Percentiles rank a stretch among this genome's conserved stretches.
Conservation (phyloP, 2,888 invertebrate species). For the Brachyopa scutellaris region DNA sequence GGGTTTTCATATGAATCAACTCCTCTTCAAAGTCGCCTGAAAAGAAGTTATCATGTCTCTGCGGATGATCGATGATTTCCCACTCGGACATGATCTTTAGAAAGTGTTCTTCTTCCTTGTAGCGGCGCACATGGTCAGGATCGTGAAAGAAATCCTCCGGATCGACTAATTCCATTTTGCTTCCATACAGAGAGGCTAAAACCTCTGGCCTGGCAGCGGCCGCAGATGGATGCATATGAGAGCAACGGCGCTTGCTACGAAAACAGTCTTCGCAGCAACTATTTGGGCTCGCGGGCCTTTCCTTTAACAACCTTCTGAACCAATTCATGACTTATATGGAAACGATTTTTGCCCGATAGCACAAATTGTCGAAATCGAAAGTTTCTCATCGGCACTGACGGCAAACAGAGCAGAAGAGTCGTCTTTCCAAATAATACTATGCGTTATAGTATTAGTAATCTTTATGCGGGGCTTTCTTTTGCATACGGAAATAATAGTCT, state of each 20-base stretch:
- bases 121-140: constrained; percentile 80
- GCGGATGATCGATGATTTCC: constrained; percentile 79
- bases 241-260: constrained; percentile 42
- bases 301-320: constrained; percentile 86
- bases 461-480: constrained; percentile 4
- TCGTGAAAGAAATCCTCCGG: constrained; percentile 81
- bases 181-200: constrained; percentile 74
- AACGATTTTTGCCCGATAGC: constrained; percentile 85
- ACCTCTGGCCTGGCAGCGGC: constrained; percentile 18
- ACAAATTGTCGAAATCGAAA: constrained; percentile 85
- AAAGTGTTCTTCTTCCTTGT: constrained; percentile 79
- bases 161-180: constrained; percentile 77
- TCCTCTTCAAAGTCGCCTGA: constrained; percentile 80
- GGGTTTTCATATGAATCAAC: constrained; percentile 75
- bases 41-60: constrained; percentile 76
- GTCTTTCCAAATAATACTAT: constrained; percentile 25
- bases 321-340: constrained; percentile 85
- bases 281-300: constrained; percentile 83
- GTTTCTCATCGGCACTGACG: constrained; percentile 84
- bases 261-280: constrained; percentile 37
- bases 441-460: constrained; percentile 25
- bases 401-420: neutral
- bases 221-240: neutral
- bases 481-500: constrained; percentile 29
- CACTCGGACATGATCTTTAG: constrained; percentile 80